A percentile compares a stretch with the other conserved stretches of the same genome.
Conservation (phyloP, 2,797 vertebrate genomes). For the Botia kubotai region DNA sequence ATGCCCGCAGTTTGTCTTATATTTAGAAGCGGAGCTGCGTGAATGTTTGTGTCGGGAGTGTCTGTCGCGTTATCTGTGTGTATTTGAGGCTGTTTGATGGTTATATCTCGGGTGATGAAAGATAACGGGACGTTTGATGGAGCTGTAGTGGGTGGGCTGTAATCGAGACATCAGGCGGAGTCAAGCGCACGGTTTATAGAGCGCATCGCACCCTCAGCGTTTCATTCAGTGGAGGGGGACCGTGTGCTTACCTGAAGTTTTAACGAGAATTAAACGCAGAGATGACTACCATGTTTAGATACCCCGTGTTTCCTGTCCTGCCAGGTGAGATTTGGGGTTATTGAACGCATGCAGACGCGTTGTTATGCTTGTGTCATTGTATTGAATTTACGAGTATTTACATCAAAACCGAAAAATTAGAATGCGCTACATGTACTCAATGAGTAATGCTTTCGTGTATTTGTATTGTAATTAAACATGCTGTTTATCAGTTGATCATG, state of each 20-base stretch:
- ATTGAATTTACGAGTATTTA: not conserved
- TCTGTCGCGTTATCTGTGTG: constrained; percentile 1
- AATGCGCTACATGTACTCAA: not conserved
- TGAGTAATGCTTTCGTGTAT: too few relatives aligned
- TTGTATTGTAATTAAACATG: too few relatives aligned
- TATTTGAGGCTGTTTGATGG: constrained; percentile 16
- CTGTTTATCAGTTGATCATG: not conserved
- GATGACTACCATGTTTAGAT: constrained; percentile 79
- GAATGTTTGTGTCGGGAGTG: not conserved
- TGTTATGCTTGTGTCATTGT: not conserved
- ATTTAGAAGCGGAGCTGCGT: not conserved
- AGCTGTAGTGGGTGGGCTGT: constrained; percentile 22
- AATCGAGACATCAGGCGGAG: constrained; percentile 40
- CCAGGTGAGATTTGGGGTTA: constrained; percentile 73
- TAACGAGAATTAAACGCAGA: constrained; percentile 43
- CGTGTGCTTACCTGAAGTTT: constrained; percentile 2
- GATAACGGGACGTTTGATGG: constrained; percentile 20
- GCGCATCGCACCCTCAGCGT: constrained; percentile 64
- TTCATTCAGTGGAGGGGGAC: constrained; percentile 10
- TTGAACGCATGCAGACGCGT: not conserved
- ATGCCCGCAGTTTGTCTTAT: not conserved
- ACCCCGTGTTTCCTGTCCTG: constrained; percentile 76
- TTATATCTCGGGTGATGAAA: constrained; percentile 10
- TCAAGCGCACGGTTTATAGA: constrained; percentile 42
- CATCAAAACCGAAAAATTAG: not conserved